Conservation (phyloP, 2,797 vertebrate species). For the Myoxocephalus aenaeus region DNA sequence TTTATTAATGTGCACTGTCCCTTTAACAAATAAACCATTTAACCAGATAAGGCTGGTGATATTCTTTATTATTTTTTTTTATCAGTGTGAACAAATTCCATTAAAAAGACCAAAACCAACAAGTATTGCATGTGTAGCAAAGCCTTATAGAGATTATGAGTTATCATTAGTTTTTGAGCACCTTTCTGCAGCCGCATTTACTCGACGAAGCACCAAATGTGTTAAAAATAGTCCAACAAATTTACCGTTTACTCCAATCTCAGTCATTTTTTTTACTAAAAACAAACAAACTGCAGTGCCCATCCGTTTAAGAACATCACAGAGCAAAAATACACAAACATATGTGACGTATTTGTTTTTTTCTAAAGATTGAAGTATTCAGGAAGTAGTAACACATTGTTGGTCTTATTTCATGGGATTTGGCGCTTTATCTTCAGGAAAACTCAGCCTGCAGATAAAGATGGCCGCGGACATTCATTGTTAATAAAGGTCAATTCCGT, state of each 20-base stretch:
- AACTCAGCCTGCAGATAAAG: constrained; percentile 11
- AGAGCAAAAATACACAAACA: not conserved
- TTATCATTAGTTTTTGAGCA: too few species aligned
- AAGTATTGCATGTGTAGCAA: not conserved
- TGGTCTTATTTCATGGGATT: constrained; percentile 4
- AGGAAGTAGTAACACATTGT: not conserved
- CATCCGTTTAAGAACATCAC: not conserved
- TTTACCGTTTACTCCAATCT: not conserved
- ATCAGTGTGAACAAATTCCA: constrained; percentile 8
- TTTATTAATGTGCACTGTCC: too few species aligned
- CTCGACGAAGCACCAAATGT: too few species aligned
- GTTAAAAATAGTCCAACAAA: constrained; percentile 1
- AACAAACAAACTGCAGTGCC: not conserved
- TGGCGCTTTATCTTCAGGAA: constrained; percentile 5
- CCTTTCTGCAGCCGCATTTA: too few species aligned
- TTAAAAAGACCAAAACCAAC: constrained; percentile 3
- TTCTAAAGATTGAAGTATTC: not conserved
- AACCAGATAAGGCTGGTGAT: not conserved
- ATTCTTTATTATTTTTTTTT: not conserved
- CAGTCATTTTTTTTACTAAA: not conserved
- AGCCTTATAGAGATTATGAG: not conserved
- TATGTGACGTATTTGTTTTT: not conserved
- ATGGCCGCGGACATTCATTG: constrained; percentile 11
- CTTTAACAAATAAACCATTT: too few species aligned
- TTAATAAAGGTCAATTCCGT: constrained; percentile 32